Conservation (phyloP, 1,140 invertebrate genomes). For the Megalopta genalis region DNA sequence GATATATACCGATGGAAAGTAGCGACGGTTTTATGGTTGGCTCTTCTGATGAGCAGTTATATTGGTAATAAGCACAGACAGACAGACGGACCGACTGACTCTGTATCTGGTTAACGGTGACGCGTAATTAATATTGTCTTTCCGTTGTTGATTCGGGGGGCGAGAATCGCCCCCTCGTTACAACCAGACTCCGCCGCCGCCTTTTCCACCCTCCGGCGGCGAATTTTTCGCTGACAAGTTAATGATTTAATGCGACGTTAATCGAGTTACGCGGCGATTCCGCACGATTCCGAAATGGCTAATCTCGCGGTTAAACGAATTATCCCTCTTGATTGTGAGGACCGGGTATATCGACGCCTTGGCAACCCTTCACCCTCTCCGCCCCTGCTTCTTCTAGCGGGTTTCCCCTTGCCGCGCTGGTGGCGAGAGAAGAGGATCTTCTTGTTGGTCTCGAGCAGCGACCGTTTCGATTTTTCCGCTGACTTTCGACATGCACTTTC, state of each 20-base stretch:
- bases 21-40: constrained; percentile 72
- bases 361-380: constrained; percentile 11
- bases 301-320: constrained; percentile 60
- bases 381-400: no score
- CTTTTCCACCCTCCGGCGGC: constrained; percentile 15
- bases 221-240: constrained; percentile 70
- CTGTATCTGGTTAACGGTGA: constrained; percentile 68
- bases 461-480: constrained; percentile 39
- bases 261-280: constrained; percentile 64
- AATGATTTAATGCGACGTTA: constrained; percentile 65
- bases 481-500: constrained; percentile 37
- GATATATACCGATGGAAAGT: constrained; percentile 77
- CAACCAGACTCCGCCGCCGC: not conserved
- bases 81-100: constrained; percentile 24
- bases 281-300: constrained; percentile 57
- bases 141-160: constrained; percentile 29
- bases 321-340: constrained; percentile 29
- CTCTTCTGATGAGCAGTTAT: constrained; percentile 74
- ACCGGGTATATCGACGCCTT: constrained; percentile 17
- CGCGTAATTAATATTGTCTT: constrained; percentile 77
- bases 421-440: not conserved
- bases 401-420: no score
- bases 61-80: constrained; percentile 56
- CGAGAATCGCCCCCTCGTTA: constrained; percentile 59
- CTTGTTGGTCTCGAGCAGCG: not conserved